Percentiles rank a stretch among this genome's conserved stretches.
Evolutionary conservation across 2,888 invertebrate species (phyloP).

Genomic region (Cryptops parisi): DNA sequence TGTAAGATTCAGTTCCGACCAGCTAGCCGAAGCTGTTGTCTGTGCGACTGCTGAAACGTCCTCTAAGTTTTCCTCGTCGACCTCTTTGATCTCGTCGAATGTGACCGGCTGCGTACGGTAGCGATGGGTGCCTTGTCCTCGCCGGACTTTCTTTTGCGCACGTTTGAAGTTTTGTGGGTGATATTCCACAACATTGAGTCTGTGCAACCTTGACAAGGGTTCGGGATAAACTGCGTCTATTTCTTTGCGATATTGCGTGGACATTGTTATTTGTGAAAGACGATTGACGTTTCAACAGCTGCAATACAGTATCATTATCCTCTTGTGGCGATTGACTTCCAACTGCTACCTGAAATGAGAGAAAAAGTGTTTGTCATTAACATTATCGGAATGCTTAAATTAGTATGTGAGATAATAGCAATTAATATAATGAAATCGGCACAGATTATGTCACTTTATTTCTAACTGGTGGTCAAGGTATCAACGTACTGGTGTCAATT

Average conservation of each 20-base stretch:
- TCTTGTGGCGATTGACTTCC: too few species aligned
- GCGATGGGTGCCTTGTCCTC: conserved; percentile 35
- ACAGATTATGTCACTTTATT: too few species aligned
- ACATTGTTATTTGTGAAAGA: conserved; percentile 1
- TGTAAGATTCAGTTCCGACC: conserved; percentile 35
- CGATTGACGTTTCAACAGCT: too few species aligned
- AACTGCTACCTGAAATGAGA: too few species aligned
- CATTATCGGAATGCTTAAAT: too few species aligned
- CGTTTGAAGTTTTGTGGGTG: conserved; percentile 27
- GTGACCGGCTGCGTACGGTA: conserved; percentile 57
- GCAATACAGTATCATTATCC: too few species aligned
- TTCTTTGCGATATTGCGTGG: conserved; percentile 15
- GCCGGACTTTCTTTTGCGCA: conserved; percentile 41
- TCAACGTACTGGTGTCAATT: too few species aligned
- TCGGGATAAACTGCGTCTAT: conserved; percentile 57
- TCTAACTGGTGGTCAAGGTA: too few species aligned
- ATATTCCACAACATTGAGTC: conserved; percentile 28
- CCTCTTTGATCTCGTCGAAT: conserved; percentile 61
- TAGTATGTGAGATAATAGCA: too few species aligned
- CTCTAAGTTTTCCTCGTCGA: conserved; percentile 46
- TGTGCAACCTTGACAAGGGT: conserved; percentile 45
- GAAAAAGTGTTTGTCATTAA: too few species aligned
- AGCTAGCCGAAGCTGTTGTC: conserved; percentile 34
- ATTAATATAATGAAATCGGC: too few species aligned
- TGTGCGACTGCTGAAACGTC: conserved; percentile 32